A percentile compares a stretch with the other conserved stretches of the same genome.
Conservation (phyloP, 92 coral and sea anemone genomes). For the Epizoanthus ramosus region DNA sequence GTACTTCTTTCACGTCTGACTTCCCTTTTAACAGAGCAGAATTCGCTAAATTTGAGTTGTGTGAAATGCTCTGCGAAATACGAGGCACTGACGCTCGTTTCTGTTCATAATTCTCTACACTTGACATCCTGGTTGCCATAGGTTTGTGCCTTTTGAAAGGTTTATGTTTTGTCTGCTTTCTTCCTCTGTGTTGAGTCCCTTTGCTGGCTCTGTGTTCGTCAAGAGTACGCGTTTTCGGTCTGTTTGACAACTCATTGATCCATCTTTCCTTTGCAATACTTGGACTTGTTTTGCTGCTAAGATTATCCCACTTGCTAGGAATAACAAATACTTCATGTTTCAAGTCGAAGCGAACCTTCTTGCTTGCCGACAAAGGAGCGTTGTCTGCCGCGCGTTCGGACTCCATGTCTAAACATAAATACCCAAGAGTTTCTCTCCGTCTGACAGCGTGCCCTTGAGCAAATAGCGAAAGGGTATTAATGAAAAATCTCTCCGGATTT, state of each 20-base stretch:
- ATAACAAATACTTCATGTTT: constrained; percentile 85
- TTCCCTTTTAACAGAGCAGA: not conserved
- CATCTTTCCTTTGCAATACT: constrained; percentile 24
- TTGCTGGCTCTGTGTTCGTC: constrained; percentile 44
- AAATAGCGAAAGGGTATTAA: constrained; percentile 27
- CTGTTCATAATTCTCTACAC: not conserved
- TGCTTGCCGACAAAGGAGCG: constrained; percentile 21
- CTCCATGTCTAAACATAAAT: not conserved
- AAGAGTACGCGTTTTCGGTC: constrained; percentile 28
- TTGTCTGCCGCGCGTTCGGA: not conserved
- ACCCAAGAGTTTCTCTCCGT: not conserved
- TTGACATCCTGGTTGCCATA: not conserved
- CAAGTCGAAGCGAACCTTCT: constrained; percentile 88
- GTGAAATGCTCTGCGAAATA: constrained; percentile 22
- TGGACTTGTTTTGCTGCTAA: constrained; percentile 49
- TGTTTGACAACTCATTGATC: constrained; percentile 24
- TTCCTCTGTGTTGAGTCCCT: constrained; percentile 48
- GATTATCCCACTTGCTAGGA: constrained; percentile 85
- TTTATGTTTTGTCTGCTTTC: constrained; percentile 41
- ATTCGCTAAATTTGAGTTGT: not conserved
- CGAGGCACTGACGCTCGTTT: constrained; percentile 9
- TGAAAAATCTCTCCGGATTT: constrained; percentile 3
- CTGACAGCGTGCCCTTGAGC: not conserved
- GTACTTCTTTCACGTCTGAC: not conserved
- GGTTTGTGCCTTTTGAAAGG: constrained; percentile 17